Conservation (phyloP, 1,140 invertebrate genomes). For the Aphis gossypii region DNA sequence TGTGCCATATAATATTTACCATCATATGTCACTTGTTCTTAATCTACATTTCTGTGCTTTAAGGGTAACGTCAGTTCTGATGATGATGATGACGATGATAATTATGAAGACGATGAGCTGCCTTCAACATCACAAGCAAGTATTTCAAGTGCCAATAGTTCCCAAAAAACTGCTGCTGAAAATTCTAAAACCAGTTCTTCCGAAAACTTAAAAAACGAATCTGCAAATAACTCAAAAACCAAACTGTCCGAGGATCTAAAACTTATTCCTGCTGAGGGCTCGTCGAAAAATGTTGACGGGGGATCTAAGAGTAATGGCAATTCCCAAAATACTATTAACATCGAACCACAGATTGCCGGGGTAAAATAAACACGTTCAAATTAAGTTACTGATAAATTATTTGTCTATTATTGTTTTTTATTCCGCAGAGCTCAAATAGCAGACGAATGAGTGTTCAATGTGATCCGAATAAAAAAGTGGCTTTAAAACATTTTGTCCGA, state of each 20-base stretch:
- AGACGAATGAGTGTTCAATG: background rate
- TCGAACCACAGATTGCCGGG: conserved; percentile 20
- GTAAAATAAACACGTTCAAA: background rate
- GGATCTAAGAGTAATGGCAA: background rate
- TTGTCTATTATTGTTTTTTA: background rate
- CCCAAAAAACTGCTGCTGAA: background rate
- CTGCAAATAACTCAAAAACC: background rate
- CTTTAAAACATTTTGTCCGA: conserved; percentile 77
- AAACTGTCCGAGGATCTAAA: too few species aligned
- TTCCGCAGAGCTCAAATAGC: background rate
- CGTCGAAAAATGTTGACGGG: background rate
- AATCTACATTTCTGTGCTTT: background rate
- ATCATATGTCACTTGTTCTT: background rate
- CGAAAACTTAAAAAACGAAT: background rate
- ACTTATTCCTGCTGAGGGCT: background rate
- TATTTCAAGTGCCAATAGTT: background rate
- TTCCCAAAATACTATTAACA: background rate
- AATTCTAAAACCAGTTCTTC: background rate
- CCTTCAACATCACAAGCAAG: background rate
- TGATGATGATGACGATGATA: background rate
- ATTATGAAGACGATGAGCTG: too few species aligned
- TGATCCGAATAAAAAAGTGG: background rate
- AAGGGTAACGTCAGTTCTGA: background rate
- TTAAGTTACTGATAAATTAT: background rate
- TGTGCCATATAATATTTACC: too few species aligned